phyloP scores from a whole-genome alignment of 2,113 vertebrate species.

The Ophiodon elongatus region DNA sequence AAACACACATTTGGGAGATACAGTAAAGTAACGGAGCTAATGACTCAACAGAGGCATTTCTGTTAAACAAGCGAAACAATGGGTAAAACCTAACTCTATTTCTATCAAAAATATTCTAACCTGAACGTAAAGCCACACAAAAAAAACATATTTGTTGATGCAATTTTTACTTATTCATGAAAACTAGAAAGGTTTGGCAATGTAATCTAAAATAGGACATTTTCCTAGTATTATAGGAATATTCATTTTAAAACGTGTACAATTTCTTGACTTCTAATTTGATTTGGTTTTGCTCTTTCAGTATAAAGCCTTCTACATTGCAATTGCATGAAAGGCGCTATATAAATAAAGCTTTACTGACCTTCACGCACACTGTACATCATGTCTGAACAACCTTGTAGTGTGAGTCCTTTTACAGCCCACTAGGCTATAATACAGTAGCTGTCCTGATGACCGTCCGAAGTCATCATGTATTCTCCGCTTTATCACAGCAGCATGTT shows the following conservation, averaged over 20 bases:
- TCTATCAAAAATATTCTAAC: background rate
- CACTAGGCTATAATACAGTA: background rate
- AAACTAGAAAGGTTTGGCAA: too few relatives aligned
- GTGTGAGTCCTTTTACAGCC: background rate
- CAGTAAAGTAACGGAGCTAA: background rate
- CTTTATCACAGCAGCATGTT: slow-evolving; percentile 21
- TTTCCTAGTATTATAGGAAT: background rate
- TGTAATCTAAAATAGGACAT: background rate
- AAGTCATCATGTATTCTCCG: slow-evolving; percentile 18
- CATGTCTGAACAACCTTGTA: slow-evolving; percentile 18
- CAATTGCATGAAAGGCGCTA: background rate
- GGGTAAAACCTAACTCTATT: background rate
- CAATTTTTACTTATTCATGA: background rate
- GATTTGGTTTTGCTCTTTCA: background rate
- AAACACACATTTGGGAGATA: background rate
- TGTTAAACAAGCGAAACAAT: background rate
- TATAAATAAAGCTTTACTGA: background rate
- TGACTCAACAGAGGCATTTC: background rate
- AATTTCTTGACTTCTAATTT: background rate
- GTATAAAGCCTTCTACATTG: background rate
- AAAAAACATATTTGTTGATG: background rate
- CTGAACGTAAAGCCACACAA: background rate
- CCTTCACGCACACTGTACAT: background rate
- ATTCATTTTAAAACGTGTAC: background rate
- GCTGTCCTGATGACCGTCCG: slow-evolving; percentile 9